Evolutionary conservation across 2,797 vertebrate species (phyloP).

Genomic region (Falco peregrinus): DNA sequence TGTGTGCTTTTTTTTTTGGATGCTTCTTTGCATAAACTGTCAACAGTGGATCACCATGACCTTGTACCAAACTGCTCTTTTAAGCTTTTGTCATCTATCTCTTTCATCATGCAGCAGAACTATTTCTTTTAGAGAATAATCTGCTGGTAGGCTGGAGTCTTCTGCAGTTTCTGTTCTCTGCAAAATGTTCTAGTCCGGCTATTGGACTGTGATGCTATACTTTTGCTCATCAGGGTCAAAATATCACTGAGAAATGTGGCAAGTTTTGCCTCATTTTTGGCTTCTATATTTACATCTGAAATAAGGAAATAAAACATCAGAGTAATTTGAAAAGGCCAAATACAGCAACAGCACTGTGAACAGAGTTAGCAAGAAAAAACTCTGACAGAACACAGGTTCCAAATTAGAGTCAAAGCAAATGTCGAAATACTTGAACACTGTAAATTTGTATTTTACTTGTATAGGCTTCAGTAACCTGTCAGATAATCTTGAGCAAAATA

Average conservation of each 20-base stretch:
- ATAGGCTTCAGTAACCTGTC: neutral
- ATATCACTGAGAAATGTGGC: neutral
- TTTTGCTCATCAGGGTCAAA: neutral
- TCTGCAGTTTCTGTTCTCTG: neutral
- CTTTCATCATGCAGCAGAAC: neutral
- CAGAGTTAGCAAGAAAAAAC: neutral
- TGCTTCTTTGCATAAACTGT: neutral
- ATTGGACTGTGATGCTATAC: accelerated
- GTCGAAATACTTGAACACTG: neutral
- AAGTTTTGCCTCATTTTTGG: neutral
- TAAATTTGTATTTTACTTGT: neutral
- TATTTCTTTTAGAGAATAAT: neutral
- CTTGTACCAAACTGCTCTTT: neutral
- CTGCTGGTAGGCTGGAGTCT: neutral
- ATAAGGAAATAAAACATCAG: neutral
- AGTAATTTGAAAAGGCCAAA: neutral
- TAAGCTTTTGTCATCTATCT: neutral
- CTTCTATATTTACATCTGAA: neutral
- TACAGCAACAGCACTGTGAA: neutral
- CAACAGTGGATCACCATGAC: neutral
- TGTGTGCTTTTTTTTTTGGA: neutral
- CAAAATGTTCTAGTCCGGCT: neutral
- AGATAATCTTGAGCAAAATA: neutral
- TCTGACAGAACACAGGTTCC: neutral
- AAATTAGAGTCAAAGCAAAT: neutral